Base-by-base conservation (phyloP, 2,888 invertebrate species). In the Drosophila nr. fundita region DNA sequence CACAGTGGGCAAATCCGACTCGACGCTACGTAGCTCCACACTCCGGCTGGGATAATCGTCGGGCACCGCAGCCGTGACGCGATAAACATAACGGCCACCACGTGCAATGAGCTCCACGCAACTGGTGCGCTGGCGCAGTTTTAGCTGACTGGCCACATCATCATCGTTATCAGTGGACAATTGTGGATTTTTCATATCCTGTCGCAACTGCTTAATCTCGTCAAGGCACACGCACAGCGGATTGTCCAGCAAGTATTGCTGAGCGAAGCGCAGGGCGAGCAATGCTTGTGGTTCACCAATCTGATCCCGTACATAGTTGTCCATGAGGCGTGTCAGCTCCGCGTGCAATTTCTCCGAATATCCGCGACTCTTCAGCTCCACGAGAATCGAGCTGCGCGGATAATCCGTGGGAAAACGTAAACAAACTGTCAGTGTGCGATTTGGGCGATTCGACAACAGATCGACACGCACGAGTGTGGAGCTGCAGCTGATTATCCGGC, bases 201-300 rank as follows among this genome's bases (percentile, higher is more conserved):
- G 93, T 78, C 95, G 95, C 60, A 96, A 90, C 52, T 93, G 91
- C 69, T 94, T 93, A 70, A 96, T 95, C 92, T 96, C 96, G 86
- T 96, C 95, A 78, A 95, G 95, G 83, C 96, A 96, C 67, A 96
- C 95, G 87, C 95, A 95, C 5, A 96, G 92, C 0, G 96, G 95
- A 92, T 96, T 96, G 76, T 96, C 96, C 55, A 95, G 94, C 10
- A 91, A 52, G 58, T 96, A 96, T 72, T 94, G 95, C 58, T 94
- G 92, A 8, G 96, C 92, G 87, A 96, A 96, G 78, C 94, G 94
- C 21, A 96, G 90, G 6, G 94, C 92, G 54, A 93, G 93, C 40
- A 96, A 89, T 21, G 93, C 94, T 91, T 95, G 95, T 1, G 95
- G 94, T 91, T 95, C 95, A 1, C 95, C 95, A 27, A 95, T 68